phyloP scores from a whole-genome alignment of 2,113 vertebrate genomes.

The Phyllostomus hastatus region DNA sequence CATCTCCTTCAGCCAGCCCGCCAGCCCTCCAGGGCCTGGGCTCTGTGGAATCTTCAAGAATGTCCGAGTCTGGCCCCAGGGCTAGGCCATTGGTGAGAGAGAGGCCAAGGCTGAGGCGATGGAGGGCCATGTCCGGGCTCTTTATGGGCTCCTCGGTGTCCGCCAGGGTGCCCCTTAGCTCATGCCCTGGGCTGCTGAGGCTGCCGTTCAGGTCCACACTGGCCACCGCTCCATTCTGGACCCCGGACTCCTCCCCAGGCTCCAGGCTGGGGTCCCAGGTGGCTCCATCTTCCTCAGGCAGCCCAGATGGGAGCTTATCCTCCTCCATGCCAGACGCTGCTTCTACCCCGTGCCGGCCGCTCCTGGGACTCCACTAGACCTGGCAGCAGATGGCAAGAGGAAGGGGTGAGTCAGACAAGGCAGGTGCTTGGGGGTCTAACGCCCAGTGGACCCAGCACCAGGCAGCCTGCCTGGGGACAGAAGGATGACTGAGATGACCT shows the following conservation, averaged over 20 bases:
- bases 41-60: slow-evolving; percentile 43
- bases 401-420: neutral
- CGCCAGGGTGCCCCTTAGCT: neutral
- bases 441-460: neutral
- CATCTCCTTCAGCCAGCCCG: neutral
- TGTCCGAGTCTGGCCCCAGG: slow-evolving; percentile 17
- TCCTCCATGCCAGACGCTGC: slow-evolving; percentile 55
- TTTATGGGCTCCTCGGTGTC: neutral
- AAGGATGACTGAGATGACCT: neutral
- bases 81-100: slow-evolving; percentile 62
- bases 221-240: slow-evolving; percentile 2
- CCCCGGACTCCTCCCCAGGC: neutral
- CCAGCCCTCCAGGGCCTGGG: slow-evolving; percentile 45
- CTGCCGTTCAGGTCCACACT: neutral
- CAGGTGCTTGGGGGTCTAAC: neutral
- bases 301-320: neutral
- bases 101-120: slow-evolving; percentile 20
- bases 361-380: slow-evolving; percentile 2
- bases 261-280: neutral
- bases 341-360: neutral
- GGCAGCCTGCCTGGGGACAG: neutral
- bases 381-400: neutral
- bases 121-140: neutral
- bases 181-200: neutral
- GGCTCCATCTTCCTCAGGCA: neutral